A percentile compares a stretch with the other conserved stretches of the same genome.
phyloP scores from a whole-genome alignment of 2,113 vertebrate genomes.

The Osmerus mordax region DNA sequence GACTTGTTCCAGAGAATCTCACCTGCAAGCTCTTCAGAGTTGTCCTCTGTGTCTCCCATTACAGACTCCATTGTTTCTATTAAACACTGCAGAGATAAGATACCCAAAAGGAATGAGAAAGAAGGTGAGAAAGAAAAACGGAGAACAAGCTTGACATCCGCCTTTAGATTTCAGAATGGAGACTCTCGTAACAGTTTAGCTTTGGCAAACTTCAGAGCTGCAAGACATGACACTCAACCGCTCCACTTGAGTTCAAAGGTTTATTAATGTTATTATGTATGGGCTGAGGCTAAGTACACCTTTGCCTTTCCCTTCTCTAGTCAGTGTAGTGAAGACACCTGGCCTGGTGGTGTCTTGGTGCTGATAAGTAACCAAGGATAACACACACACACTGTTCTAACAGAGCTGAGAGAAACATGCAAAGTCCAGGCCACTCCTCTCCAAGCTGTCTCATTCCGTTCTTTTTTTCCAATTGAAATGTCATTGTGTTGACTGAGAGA shows the following conservation, averaged over 20 bases:
- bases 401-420: constrained; percentile 35
- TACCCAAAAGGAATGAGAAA: constrained; percentile 10
- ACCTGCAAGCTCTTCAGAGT: constrained; percentile 82
- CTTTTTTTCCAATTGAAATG: neutral
- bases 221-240: constrained; percentile 8
- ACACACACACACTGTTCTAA: neutral
- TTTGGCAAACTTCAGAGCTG: neutral
- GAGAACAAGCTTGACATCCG: neutral
- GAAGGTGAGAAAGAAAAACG: constrained; percentile 4
- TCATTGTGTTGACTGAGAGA: neutral
- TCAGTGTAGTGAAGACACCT: constrained; percentile 9
- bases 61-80: constrained; percentile 76
- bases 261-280: constrained; percentile 49
- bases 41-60: constrained; percentile 75
- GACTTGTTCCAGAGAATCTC: constrained; percentile 36
- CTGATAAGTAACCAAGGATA: neutral
- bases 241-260: constrained; percentile 60
- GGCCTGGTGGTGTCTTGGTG: neutral
- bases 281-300: neutral
- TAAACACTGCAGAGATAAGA: constrained; percentile 56
- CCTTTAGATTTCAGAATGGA: neutral
- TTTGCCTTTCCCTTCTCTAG: constrained; percentile 6
- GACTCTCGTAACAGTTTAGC: neutral
- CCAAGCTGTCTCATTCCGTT: neutral
- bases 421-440: constrained; percentile 61